Evolutionary conservation across 2,113 vertebrate species (phyloP).

Genomic region (Pterocles gutturalis): DNA sequence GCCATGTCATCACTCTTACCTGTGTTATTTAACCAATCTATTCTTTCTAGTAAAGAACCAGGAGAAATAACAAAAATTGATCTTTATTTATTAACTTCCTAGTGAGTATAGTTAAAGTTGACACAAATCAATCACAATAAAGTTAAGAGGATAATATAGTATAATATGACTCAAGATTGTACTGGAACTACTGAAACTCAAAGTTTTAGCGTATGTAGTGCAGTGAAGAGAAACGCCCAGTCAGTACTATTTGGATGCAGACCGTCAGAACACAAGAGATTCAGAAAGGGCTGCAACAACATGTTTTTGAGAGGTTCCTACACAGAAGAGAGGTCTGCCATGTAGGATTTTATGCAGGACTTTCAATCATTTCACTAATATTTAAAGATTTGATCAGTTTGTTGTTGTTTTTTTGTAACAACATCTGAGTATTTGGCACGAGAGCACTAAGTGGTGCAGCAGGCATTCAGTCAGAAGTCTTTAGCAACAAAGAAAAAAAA

Average conservation of each 20-base stretch:
- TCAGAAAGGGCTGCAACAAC: background rate
- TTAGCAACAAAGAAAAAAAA: background rate
- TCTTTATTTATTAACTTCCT: slow-evolving; percentile 92
- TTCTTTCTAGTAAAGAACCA: slow-evolving; percentile 89
- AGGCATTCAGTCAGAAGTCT: background rate
- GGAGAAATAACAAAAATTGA: slow-evolving; percentile 92
- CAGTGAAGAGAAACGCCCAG: background rate
- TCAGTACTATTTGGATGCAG: background rate
- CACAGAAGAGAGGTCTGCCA: background rate
- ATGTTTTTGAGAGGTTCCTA: background rate
- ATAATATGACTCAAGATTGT: slow-evolving; percentile 71
- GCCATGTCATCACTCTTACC: background rate
- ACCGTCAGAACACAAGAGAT: background rate
- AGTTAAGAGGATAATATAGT: slow-evolving; percentile 90
- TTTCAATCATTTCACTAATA: background rate
- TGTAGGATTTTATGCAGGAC: background rate
- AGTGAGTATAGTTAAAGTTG: slow-evolving; percentile 94
- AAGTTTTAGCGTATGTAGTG: slow-evolving; percentile 27
- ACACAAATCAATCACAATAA: slow-evolving; percentile 96
- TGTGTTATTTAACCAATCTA: slow-evolving; percentile 85
- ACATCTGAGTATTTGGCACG: background rate
- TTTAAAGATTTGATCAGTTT: background rate
- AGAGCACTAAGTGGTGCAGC: background rate
- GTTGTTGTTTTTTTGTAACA: background rate
- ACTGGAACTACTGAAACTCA: slow-evolving; percentile 65